A percentile compares a stretch with the other conserved stretches of the same genome.
Evolutionary conservation across 2,113 vertebrate genomes (phyloP).

Genomic region (Crotalus helleri): DNA sequence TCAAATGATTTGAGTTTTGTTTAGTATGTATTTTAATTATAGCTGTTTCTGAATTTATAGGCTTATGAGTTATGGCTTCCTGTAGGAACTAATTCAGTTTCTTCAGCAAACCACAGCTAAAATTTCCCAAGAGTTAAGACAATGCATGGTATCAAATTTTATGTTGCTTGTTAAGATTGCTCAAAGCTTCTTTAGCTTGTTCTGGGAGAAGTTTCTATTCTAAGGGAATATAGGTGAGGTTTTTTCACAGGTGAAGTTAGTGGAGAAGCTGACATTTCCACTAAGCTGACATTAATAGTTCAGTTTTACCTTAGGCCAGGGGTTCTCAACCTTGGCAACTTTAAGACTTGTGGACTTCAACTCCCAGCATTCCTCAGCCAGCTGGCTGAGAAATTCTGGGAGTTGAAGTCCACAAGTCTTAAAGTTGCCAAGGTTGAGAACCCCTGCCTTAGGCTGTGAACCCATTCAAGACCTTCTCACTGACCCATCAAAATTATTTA

Average conservation of each 20-base stretch:
- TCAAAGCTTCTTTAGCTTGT: background rate
- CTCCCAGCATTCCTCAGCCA: too few species aligned
- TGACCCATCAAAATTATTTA: background rate
- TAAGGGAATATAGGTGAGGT: background rate
- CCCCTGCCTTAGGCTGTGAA: background rate
- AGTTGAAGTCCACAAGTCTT: too few species aligned
- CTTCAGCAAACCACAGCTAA: background rate
- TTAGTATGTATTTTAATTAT: background rate
- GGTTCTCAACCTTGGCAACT: too few species aligned
- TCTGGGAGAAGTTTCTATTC: background rate
- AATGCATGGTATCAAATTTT: background rate
- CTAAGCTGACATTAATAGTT: background rate
- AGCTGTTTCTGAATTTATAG: background rate
- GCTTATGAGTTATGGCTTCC: background rate
- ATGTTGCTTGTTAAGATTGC: background rate
- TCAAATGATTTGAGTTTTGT: background rate
- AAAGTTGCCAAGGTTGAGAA: too few species aligned
- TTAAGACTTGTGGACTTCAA: too few species aligned
- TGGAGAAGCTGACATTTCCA: background rate
- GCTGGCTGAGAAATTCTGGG: too few species aligned
- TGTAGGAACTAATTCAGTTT: background rate
- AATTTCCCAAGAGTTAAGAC: background rate
- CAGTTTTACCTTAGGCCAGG: background rate
- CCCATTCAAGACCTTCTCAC: background rate
- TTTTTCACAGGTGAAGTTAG: background rate